A percentile compares a stretch with the other conserved stretches of the same genome.
Evolutionary conservation across 2,888 invertebrate species (phyloP).

Genomic region (Chromoteleia sp.): DNA sequence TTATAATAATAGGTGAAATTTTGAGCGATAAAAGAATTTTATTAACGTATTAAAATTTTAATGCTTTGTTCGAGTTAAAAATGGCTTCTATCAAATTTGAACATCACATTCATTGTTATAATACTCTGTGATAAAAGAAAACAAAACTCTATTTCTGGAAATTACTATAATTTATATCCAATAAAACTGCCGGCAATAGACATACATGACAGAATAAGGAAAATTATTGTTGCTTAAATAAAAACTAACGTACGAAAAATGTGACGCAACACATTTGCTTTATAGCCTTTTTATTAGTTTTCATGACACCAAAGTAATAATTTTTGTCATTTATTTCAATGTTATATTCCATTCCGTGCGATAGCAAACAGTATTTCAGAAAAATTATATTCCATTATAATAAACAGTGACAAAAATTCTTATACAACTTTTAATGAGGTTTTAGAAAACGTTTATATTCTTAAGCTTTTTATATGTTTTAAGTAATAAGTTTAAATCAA

Average conservation of each 20-base stretch:
- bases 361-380: not conserved
- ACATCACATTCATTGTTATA: not conserved
- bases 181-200: not conserved
- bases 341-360: not conserved
- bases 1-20: not conserved
- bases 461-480: no score
- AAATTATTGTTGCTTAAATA: not conserved
- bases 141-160: not conserved
- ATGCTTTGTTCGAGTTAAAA: no score
- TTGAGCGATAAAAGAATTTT: no score
- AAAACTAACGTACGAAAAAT: not conserved
- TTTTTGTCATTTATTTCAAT: conserved; percentile 7
- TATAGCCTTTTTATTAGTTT: conserved; percentile 11
- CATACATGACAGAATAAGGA: not conserved
- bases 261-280: no score
- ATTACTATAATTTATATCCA: conserved; percentile 6
- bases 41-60: no score
- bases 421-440: no score
- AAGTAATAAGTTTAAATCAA: no score
- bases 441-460: no score
- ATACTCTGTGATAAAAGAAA: no score
- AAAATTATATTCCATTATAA: not conserved
- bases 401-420: not conserved
- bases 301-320: conserved; percentile 11
- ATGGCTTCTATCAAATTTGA: conserved; percentile 1